Evolutionary conservation across 2,888 invertebrate genomes (phyloP).

Genomic region (Protonemura montana): DNA sequence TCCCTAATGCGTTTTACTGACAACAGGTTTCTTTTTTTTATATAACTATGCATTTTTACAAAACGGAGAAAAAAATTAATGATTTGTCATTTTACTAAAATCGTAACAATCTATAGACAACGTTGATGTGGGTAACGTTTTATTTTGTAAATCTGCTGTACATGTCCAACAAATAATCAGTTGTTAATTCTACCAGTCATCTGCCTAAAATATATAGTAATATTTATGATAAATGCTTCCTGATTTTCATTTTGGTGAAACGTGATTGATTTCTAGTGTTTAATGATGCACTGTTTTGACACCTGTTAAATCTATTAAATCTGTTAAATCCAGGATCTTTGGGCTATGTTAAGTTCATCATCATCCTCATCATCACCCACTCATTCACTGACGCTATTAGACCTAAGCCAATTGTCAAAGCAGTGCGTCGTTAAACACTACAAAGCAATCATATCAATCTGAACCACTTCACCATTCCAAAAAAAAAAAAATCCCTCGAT

Average conservation of each 20-base stretch:
- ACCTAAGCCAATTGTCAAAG: no score
- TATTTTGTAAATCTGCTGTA: constrained; percentile 12
- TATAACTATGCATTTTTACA: constrained; percentile 20
- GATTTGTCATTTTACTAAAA: constrained; percentile 1
- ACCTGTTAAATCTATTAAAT: no score
- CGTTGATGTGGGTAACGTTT: background rate
- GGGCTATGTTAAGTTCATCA: no score
- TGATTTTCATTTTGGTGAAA: background rate
- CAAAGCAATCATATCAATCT: no score
- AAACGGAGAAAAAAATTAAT: background rate
- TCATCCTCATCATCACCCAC: no score
- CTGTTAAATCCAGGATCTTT: no score
- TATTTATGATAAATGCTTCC: background rate
- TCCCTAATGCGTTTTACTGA: background rate
- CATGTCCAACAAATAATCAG: background rate
- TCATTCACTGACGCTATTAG: no score
- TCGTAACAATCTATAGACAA: background rate
- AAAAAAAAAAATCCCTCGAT: no score
- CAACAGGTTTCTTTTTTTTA: constrained; percentile 12
- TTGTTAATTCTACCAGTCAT: constrained; percentile 12
- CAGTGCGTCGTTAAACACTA: no score
- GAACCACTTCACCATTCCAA: no score
- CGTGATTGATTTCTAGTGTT: no score
- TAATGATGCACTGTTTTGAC: no score
- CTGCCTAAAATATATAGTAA: background rate